Evolutionary conservation across 1,140 invertebrate species (phyloP), one percentile per base, ranked within the genome.

Genomic region (Phocides pigmalion): DNA sequence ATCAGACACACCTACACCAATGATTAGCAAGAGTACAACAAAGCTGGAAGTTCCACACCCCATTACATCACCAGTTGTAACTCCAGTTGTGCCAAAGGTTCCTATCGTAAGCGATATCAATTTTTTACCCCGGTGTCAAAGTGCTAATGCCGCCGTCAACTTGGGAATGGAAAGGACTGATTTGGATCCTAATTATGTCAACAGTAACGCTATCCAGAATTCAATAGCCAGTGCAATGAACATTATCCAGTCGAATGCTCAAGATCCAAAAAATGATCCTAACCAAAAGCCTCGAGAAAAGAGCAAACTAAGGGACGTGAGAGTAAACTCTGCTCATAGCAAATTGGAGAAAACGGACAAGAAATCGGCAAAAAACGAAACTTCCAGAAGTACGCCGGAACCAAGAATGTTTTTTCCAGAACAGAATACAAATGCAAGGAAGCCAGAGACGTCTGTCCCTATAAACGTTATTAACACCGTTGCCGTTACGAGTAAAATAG

Each of bases 331-430:
- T 0, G 87, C 90, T 15, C 91, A 92, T 51, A 91, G 89, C 56
- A 92, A 92, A 81, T 61, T 89, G 9, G 90, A 92, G 51, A 92
- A 92, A 69, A 74, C 78, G 0, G 90, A 92, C 6, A 92, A 92
- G 67, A 92, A 89, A 50, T 51, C 65, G n/a, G 69, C 76, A 44
- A 89, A 85, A 74, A 89, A 79, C 58, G 85, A 89, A 17, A 90
- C 81, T 3, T 85, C 82, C 0, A 76, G 82, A 62, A 87, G 79
- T 41, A 85, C 85, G 4, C 87, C 87, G 0, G 89, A 90, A 47
- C 87, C 87, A 2, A 92, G 92, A 62, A 82, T 82, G 73, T 92
- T 91, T 88, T 91, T 92, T 92, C 87, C 87, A 14, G 91, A 92
- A 63, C 90, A 91, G 72, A 89, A 75, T 54, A 42, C 80, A 19